Percentiles rank a stretch among this genome's conserved stretches.
These are phyloP conservation scores for Gallinago paraguaiae DNA, from an alignment of 2,113 vertebrate genomes.

Conservation along the genomic window DNA sequence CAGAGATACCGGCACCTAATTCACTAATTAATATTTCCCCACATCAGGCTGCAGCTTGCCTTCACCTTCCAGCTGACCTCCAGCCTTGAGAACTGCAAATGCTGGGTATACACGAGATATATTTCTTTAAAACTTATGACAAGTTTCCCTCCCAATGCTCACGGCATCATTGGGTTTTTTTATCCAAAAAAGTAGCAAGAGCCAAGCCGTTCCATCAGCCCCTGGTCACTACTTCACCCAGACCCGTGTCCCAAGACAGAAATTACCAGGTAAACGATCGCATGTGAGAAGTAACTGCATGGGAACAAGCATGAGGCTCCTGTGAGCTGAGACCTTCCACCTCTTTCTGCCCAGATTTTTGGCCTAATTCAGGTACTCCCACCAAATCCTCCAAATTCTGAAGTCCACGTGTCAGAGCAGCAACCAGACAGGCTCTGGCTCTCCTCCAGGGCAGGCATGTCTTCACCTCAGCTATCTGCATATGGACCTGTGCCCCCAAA, in stretches of 20 bases:
- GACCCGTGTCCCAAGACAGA: not conserved
- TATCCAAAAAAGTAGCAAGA: not conserved
- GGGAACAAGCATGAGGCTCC: not conserved
- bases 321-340: not conserved
- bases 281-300: not conserved
- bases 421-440: not conserved
- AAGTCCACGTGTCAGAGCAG: not conserved
- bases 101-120: fast-evolving
- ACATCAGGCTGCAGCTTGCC: not conserved
- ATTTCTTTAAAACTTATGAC: not conserved
- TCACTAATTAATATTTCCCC: fast-evolving
- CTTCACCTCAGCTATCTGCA: not conserved
- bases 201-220: not conserved
- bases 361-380: not conserved
- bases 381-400: not conserved
- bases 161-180: fast-evolving
- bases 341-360: not conserved
- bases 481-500: fast-evolving
- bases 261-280: not conserved
- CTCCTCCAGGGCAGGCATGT: not conserved
- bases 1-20: not conserved
- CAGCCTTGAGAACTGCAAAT: not conserved
- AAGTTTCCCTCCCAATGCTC: fast-evolving
- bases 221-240: not conserved
- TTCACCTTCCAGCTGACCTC: not conserved